Base-by-base conservation (phyloP, 2,888 invertebrate species). In the Drosophila limbata region DNA sequence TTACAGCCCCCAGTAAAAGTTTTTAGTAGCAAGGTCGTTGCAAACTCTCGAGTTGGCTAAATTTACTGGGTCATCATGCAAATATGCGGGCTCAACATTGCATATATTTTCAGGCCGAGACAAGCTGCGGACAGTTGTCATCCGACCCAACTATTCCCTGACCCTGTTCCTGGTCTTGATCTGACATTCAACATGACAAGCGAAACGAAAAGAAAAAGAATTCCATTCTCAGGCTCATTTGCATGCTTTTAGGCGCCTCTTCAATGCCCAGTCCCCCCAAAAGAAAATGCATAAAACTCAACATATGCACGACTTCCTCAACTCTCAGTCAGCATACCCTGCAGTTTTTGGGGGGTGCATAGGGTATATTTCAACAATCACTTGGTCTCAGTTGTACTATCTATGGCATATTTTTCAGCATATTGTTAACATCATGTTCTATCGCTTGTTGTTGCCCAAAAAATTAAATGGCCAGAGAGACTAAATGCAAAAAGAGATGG, bases 41-140 rank as follows among this genome's bases (percentile, higher is more conserved):
- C 21, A 10, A 56, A 35, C 19, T 19, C 47, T 33, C 31, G 45
- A 56, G 55, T 47, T 56, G 15, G 53, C 53, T 52, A 72, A 69
- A 81, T 81, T 67, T 70, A 62, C 63, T 62, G 62, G 70, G 64
- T 53, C 60, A 71, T 44, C 63, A 74, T 76, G 73, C 68, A 84
- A 74, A 88, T 81, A 86, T 85, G 86, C 88, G 85, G 85, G 88
- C 68, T 63, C 51, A 57, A 52, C 56, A 68, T 63, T 66, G 71
- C 81, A 78, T 81, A 73, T 57, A 79, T 76, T 83, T 71, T 44
- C 53, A 6, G 60, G 17, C 10, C 10, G 21, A 69, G 79, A 71
- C 85, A 81, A 82, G 70, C 70, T 82, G 83, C 63, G 79, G 74
- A 82, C 88, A 82, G 84, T 87, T 84, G 76, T 81, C 79, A 57